Evolutionary conservation across 1,140 invertebrate species (phyloP).

Genomic region (Caenorhabditis briggsae): DNA sequence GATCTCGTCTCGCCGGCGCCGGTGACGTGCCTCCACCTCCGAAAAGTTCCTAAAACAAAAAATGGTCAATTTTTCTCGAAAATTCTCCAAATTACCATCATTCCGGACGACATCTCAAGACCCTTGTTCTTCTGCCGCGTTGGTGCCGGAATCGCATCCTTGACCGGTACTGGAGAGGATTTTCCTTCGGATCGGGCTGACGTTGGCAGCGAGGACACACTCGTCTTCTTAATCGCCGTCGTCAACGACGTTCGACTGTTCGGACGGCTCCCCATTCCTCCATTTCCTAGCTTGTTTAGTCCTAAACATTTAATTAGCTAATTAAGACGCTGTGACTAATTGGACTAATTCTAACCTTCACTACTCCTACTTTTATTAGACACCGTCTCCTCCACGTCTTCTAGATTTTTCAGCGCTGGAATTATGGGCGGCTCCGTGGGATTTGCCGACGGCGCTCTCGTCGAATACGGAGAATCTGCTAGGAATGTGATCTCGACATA

Average conservation of each 20-base stretch:
- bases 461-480: conserved; percentile 31
- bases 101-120: conserved; percentile 71
- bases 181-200: conserved; percentile 63
- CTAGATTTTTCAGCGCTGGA: conserved; percentile 5
- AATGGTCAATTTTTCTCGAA: not conserved
- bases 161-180: conserved; percentile 63
- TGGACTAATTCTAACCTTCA: conserved; percentile 18
- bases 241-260: conserved; percentile 23
- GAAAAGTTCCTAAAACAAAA: conserved; percentile 66
- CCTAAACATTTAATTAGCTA: not conserved
- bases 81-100: conserved; percentile 60
- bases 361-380: conserved; percentile 52
- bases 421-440: not conserved
- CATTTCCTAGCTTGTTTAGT: conserved; percentile 13
- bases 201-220: conserved; percentile 53
- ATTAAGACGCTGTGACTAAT: too few relatives aligned
- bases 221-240: conserved; percentile 44
- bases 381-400: conserved; percentile 24
- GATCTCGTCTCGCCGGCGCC: conserved; percentile 14
- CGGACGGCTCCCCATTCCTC: conserved; percentile 27
- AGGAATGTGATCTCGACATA: conserved; percentile 45
- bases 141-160: conserved; percentile 56
- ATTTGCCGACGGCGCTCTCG: conserved; percentile 34
- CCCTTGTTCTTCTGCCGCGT: conserved; percentile 60
- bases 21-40: conserved; percentile 67